Percentiles rank a stretch among this genome's conserved stretches.
Evolutionary conservation across 2,888 invertebrate genomes (phyloP).

Genomic region (Drosophila greeni): DNA sequence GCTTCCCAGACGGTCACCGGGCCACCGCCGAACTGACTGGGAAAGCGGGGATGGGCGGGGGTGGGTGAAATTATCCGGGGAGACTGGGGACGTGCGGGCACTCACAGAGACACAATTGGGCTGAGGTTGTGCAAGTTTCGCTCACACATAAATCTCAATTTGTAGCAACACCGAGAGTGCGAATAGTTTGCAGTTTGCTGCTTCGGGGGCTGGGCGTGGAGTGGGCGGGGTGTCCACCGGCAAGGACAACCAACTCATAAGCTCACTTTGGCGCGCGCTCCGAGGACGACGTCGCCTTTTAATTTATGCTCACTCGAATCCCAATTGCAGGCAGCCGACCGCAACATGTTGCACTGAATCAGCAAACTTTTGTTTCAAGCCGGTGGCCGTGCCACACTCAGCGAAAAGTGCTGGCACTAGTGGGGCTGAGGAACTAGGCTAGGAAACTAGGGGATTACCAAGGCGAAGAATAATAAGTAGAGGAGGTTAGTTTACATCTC

Average conservation of each 20-base stretch:
- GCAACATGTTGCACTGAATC: slow-evolving; percentile 66
- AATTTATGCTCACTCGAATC: slow-evolving; percentile 70
- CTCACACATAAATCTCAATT: slow-evolving; percentile 69
- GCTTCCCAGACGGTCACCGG: slow-evolving; percentile 62
- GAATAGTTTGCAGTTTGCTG: slow-evolving; percentile 59
- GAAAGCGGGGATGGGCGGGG: background rate
- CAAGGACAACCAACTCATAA: slow-evolving; percentile 49
- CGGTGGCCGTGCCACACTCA: background rate
- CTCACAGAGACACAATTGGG: slow-evolving; percentile 53
- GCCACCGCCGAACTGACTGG: slow-evolving; percentile 41
- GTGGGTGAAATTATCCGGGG: background rate
- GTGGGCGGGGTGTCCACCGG: slow-evolving; percentile 4
- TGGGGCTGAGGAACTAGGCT: background rate
- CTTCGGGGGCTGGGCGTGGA: slow-evolving; percentile 1
- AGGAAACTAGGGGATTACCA: background rate
- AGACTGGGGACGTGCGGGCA: slow-evolving; percentile 8
- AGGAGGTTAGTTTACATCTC: background rate
- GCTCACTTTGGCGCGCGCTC: slow-evolving; percentile 31
- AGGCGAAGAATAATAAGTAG: background rate
- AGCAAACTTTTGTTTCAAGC: slow-evolving; percentile 35
- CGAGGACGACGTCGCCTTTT: slow-evolving; percentile 53
- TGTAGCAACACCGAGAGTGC: slow-evolving; percentile 67
- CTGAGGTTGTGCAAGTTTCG: slow-evolving; percentile 66
- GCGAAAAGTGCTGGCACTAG: background rate
- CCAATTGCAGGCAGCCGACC: slow-evolving; percentile 68